phyloP scores from a whole-genome alignment of 2,797 vertebrate species.

The Psittacula echo region DNA sequence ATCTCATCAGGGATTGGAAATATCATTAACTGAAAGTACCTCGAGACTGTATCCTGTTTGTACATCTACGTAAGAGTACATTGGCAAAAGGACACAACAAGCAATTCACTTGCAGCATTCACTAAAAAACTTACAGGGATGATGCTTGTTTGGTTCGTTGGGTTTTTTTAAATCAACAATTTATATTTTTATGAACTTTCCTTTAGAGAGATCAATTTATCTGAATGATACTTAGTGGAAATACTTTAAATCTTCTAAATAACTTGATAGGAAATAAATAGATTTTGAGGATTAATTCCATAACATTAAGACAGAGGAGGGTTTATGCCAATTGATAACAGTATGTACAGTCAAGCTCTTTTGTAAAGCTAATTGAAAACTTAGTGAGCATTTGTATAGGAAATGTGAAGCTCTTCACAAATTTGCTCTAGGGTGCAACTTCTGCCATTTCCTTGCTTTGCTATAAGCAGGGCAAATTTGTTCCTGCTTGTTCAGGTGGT shows the following conservation, averaged over 20 bases:
- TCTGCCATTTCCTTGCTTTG: background rate
- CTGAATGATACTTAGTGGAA: background rate
- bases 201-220: background rate
- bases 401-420: background rate
- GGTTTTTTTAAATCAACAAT: background rate
- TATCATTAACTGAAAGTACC: conserved; percentile 39
- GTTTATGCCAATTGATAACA: background rate
- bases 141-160: background rate
- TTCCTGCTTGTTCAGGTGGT: background rate
- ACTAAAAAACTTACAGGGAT: background rate
- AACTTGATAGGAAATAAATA: conserved; percentile 8
- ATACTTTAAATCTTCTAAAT: conserved; percentile 15
- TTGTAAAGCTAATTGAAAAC: background rate
- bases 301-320: background rate
- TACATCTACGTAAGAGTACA: background rate
- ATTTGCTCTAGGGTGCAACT: background rate
- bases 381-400: background rate
- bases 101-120: background rate
- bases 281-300: background rate
- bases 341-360: background rate
- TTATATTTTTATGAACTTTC: conserved; percentile 11
- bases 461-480: background rate
- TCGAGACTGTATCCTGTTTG: conserved; percentile 7
- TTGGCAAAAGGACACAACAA: conserved; percentile 8
- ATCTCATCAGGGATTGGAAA: conserved; percentile 40